phyloP scores from a whole-genome alignment of 2,888 invertebrate genomes.

The Phytoseiulus persimilis region DNA sequence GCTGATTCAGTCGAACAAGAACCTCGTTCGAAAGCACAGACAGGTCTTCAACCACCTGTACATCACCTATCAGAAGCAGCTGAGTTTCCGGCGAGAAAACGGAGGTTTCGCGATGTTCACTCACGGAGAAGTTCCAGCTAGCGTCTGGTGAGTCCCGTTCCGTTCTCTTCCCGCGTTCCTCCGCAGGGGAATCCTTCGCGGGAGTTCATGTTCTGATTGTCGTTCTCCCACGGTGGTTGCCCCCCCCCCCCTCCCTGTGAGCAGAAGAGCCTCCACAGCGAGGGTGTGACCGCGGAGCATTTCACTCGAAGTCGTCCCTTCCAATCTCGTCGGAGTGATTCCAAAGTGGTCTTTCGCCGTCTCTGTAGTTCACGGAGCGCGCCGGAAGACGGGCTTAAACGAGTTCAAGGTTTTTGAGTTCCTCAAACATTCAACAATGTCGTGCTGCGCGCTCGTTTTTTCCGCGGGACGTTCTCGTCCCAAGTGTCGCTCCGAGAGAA shows the following conservation, averaged over 20 bases:
- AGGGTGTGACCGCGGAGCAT: neutral
- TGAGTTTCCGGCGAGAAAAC: conserved; percentile 22
- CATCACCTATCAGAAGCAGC: conserved; percentile 28
- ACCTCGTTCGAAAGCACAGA: conserved; percentile 26
- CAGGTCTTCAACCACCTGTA: conserved; percentile 21
- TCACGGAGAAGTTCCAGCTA: conserved; percentile 21
- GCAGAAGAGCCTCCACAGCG: no score
- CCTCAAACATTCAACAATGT: neutral
- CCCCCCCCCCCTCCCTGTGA: no score
- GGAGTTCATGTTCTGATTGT: no score
- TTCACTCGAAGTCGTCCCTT: neutral
- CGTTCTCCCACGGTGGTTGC: no score
- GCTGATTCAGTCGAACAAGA: conserved; percentile 30
- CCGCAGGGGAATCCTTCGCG: no score
- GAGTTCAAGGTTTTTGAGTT: neutral
- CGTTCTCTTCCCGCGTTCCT: neutral
- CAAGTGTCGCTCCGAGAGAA: neutral
- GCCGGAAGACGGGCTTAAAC: neutral
- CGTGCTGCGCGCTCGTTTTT: neutral
- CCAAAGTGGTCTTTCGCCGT: neutral
- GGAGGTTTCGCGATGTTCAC: conserved; percentile 38
- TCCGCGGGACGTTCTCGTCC: neutral
- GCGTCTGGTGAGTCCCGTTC: conserved; percentile 12
- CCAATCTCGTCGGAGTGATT: neutral
- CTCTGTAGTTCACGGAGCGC: neutral